These are phyloP conservation scores for Drosophila serrata DNA, from an alignment of 1,140 invertebrate genomes.

Conservation along the genomic window DNA sequence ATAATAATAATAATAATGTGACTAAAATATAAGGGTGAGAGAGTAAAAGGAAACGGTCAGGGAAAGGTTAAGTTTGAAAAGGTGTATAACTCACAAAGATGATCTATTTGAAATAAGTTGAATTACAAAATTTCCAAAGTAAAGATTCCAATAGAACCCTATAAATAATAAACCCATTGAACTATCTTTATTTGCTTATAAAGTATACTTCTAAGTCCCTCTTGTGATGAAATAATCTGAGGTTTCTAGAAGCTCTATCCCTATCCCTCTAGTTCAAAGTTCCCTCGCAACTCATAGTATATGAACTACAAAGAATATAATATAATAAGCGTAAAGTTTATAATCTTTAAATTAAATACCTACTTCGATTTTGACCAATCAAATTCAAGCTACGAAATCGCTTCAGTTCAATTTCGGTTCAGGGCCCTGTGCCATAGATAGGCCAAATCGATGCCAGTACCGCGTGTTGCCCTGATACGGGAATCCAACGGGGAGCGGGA, in stretches of 20 bases:
- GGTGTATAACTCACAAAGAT: no score
- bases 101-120: no score
- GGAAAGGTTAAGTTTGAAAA: slow-evolving; percentile 12
- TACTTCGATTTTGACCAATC: slow-evolving; percentile 20
- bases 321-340: background rate
- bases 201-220: background rate
- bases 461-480: slow-evolving; percentile 29
- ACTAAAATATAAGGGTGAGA: slow-evolving; percentile 22
- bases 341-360: background rate
- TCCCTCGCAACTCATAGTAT: background rate
- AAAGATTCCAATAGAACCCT: background rate
- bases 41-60: slow-evolving; percentile 4
- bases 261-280: background rate
- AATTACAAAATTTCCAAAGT: background rate
- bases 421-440: slow-evolving; percentile 48
- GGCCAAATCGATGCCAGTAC: slow-evolving; percentile 14
- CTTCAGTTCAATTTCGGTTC: slow-evolving; percentile 42
- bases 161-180: background rate
- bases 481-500: background rate
- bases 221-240: background rate
- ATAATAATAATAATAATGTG: slow-evolving; percentile 16
- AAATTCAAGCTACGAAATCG: no score
- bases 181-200: background rate
- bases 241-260: background rate
- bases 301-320: background rate